phyloP scores from a whole-genome alignment of 1,140 invertebrate genomes.

The Bursaphelenchus mucronatus region DNA sequence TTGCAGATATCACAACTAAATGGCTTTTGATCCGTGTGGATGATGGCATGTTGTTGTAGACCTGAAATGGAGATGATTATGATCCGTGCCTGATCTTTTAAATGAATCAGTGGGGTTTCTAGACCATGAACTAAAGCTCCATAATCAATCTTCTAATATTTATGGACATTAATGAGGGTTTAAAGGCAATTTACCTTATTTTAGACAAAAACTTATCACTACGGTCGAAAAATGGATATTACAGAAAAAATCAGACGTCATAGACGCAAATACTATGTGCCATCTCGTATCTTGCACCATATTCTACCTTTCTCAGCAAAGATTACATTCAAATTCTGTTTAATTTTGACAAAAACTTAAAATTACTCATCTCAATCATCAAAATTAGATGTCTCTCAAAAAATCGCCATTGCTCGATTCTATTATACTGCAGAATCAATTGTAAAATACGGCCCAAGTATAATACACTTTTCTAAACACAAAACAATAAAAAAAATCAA shows the following conservation, averaged over 20 bases:
- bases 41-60: constrained; percentile 59
- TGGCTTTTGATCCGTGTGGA: constrained; percentile 68
- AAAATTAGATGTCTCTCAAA: not conserved
- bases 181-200: not conserved
- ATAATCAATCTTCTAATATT: no score
- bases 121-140: no score
- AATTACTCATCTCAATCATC: not conserved
- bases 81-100: not conserved
- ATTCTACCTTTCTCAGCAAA: no score
- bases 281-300: no score
- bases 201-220: not conserved
- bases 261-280: no score
- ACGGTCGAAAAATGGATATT: not conserved
- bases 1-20: constrained; percentile 59
- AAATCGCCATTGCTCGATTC: not conserved
- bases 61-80: constrained; percentile 31
- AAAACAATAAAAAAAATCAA: not conserved
- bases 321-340: no score
- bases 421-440: not conserved
- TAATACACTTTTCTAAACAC: not conserved
- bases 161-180: no score
- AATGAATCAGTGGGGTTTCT: not conserved
- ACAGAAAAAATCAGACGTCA: not conserved
- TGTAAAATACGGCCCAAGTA: not conserved
- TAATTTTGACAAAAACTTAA: not conserved